phyloP scores from a whole-genome alignment of 1,140 invertebrate genomes.

The Hyphantria cunea region DNA sequence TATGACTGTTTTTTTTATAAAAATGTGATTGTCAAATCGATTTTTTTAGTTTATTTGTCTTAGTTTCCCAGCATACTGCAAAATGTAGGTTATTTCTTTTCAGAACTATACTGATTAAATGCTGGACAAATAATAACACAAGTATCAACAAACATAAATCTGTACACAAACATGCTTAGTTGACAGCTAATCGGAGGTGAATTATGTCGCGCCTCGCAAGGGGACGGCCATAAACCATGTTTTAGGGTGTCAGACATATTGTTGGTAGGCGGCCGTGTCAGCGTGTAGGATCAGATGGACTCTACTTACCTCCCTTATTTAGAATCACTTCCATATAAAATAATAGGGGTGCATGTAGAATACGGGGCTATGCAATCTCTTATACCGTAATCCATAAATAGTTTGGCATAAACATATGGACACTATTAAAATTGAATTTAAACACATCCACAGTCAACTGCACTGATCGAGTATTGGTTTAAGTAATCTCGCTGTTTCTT shows the following conservation, averaged over 20 bases:
- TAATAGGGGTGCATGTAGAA: constrained; percentile 14
- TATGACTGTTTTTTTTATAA: too few species aligned
- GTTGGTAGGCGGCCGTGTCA: background rate
- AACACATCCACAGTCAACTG: background rate
- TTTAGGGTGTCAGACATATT: background rate
- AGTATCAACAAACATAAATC: background rate
- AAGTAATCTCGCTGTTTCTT: too few species aligned
- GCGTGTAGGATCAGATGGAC: constrained; percentile 7
- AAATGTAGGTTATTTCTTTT: background rate
- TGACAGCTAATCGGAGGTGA: background rate
- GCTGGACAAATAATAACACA: background rate
- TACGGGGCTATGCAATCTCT: constrained; percentile 8
- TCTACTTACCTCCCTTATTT: constrained; percentile 11
- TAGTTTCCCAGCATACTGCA: too few species aligned
- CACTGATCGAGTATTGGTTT: too few species aligned
- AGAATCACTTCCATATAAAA: constrained; percentile 16
- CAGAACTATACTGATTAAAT: background rate
- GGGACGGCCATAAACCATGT: constrained; percentile 1
- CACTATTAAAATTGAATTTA: background rate
- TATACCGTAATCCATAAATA: background rate
- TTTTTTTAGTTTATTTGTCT: too few species aligned
- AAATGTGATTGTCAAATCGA: too few species aligned
- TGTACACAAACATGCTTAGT: background rate
- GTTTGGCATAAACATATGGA: background rate
- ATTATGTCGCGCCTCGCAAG: background rate